These are phyloP conservation scores for Scaptomyza montana DNA, from an alignment of 1,140 invertebrate species.

Conservation along the genomic window DNA sequence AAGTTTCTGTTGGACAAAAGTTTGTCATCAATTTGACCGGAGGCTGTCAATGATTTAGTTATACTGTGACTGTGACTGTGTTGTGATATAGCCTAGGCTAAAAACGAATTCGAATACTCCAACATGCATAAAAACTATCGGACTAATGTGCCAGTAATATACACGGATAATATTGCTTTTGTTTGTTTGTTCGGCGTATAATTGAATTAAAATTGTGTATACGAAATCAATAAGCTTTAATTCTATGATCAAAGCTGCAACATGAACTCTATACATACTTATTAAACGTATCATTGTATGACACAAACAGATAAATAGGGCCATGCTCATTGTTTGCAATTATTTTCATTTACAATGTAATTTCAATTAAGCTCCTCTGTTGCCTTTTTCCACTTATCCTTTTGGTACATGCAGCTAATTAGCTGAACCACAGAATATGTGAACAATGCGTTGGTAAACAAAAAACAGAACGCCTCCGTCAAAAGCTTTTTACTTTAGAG, in stretches of 20 bases:
- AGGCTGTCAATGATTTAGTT: constrained; percentile 65
- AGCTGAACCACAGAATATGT: constrained; percentile 58
- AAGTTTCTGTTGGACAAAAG: constrained; percentile 62
- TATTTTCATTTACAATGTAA: constrained; percentile 18
- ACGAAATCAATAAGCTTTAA: not conserved
- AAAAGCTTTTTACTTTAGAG: not conserved
- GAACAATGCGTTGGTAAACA: constrained; percentile 43
- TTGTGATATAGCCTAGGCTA: constrained; percentile 25
- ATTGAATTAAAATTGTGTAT: not conserved
- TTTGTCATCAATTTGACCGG: constrained; percentile 56
- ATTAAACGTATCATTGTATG: constrained; percentile 11
- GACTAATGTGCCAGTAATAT: not conserved
- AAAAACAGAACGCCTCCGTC: not conserved
- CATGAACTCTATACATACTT: not conserved
- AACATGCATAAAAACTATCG: constrained; percentile 1
- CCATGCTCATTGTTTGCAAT: not conserved
- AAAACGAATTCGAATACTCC: constrained; percentile 52
- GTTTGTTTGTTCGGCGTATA: not conserved
- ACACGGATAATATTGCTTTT: not conserved
- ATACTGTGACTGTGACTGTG: constrained; percentile 46
- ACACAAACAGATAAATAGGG: not conserved
- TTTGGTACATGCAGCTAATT: constrained; percentile 47
- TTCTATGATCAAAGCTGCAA: constrained; percentile 1
- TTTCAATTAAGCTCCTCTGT: not conserved
- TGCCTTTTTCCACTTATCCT: not conserved